phyloP scores from a whole-genome alignment of 2,888 invertebrate genomes.

The Taenaris catops region DNA sequence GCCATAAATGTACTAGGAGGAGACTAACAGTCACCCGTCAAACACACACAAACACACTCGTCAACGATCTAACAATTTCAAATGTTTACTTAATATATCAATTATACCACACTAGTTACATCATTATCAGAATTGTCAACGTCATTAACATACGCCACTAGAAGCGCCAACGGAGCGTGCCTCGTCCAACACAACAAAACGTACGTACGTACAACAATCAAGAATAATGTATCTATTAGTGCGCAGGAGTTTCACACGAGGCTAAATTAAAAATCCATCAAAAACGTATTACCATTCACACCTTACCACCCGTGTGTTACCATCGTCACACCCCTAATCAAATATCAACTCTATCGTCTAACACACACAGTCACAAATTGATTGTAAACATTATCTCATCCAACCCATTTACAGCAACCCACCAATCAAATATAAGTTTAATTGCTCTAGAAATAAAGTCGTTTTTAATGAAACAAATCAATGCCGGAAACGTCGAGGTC shows the following conservation, averaged over 20 bases:
- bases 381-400: constrained; percentile 13
- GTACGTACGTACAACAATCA: constrained; percentile 34
- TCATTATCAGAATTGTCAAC: constrained; percentile 2
- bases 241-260: constrained; percentile 70
- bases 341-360: constrained; percentile 24
- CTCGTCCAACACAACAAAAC: constrained; percentile 28
- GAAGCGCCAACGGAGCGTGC: constrained; percentile 27
- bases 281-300: constrained; percentile 67
- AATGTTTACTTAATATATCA: no score
- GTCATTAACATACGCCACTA: constrained; percentile 6
- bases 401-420: background rate
- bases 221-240: constrained; percentile 61
- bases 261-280: constrained; percentile 73
- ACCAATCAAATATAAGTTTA: constrained; percentile 21
- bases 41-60: no score
- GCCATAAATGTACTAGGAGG: no score
- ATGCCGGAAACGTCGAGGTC: constrained; percentile 20
- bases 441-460: constrained; percentile 18
- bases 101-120: no score
- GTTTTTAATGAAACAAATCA: constrained; percentile 16
- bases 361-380: constrained; percentile 17
- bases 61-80: no score
- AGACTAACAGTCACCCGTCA: no score
- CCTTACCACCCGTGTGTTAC: constrained; percentile 46
- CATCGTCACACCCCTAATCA: constrained; percentile 1